phyloP scores from a whole-genome alignment of 2,888 invertebrate genomes.

The Erebia palarica region DNA sequence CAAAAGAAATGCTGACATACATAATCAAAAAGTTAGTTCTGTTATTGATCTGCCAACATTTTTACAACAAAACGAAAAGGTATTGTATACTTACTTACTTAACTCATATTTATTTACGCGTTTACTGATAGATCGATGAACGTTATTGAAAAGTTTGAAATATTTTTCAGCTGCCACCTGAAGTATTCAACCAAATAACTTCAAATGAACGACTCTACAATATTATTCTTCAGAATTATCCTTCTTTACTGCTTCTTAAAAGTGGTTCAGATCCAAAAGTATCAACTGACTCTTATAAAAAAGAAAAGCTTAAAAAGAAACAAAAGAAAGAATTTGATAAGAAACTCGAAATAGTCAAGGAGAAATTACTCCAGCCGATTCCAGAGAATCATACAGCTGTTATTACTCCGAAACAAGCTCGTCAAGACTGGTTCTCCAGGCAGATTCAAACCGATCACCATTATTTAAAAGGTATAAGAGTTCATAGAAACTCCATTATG shows the following conservation, averaged over 20 bases:
- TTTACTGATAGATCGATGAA: not conserved
- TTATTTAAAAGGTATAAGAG: conserved; percentile 86
- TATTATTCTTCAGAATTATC: conserved; percentile 88
- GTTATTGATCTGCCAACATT: conserved; percentile 91
- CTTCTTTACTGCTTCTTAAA: conserved; percentile 84
- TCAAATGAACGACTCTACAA: conserved; percentile 86
- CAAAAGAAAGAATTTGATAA: conserved; percentile 67
- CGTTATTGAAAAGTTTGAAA: not conserved
- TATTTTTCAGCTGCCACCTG: conserved; percentile 84
- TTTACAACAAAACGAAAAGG: conserved; percentile 88
- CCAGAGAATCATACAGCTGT: conserved; percentile 69
- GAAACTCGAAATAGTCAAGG: conserved; percentile 68
- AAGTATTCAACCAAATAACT: conserved; percentile 85
- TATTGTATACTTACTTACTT: conserved; percentile 48
- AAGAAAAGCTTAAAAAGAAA: conserved; percentile 43
- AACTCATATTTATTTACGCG: not conserved
- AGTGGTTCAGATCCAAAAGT: conserved; percentile 85
- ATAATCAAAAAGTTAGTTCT: conserved; percentile 82
- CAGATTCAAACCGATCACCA: conserved; percentile 84
- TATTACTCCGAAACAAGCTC: conserved; percentile 55
- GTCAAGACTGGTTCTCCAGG: conserved; percentile 72
- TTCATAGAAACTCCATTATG: conserved; percentile 92
- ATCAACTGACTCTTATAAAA: conserved; percentile 60
- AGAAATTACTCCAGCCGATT: conserved; percentile 71
- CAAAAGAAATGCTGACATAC: conserved; percentile 74